Percentiles rank a stretch among this genome's conserved stretches.
These are phyloP conservation scores for Halcyon leucocephala DNA, from an alignment of 2,797 vertebrate genomes.

Conservation along the genomic window DNA sequence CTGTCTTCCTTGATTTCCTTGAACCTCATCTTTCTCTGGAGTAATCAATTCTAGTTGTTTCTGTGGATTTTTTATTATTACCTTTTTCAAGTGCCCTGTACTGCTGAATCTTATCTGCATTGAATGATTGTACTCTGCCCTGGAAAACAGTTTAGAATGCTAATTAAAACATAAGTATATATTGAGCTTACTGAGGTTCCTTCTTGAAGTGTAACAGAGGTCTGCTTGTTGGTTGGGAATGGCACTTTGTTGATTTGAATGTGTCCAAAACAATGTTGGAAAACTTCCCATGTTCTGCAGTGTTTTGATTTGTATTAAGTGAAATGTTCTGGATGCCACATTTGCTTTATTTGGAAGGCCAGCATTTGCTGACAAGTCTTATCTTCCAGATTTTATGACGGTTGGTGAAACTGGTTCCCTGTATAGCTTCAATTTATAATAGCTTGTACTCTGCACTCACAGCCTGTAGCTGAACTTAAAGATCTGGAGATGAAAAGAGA, in stretches of 20 bases:
- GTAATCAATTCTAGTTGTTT: constrained; percentile 72
- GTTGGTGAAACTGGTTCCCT: background rate
- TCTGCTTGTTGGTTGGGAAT: background rate
- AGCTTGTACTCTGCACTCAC: background rate
- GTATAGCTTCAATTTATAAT: background rate
- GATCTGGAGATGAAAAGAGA: background rate
- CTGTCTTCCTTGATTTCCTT: constrained; percentile 76
- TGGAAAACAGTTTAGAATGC: constrained; percentile 26
- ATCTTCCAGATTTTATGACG: background rate
- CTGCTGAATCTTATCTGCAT: constrained; percentile 26
- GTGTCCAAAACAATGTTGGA: background rate
- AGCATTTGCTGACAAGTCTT: background rate
- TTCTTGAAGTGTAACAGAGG: background rate
- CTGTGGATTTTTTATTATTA: constrained; percentile 62
- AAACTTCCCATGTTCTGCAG: background rate
- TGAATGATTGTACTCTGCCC: background rate
- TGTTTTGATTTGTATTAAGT: background rate
- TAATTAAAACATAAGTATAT: constrained; percentile 22
- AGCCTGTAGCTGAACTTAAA: background rate
- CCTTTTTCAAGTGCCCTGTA: constrained; percentile 11
- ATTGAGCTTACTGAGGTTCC: background rate
- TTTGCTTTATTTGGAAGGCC: background rate
- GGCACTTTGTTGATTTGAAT: background rate
- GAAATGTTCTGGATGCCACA: background rate
- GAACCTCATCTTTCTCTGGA: constrained; percentile 66